Evolutionary conservation across 2,888 invertebrate genomes (phyloP).

Genomic region (Aporophyla nigra): DNA sequence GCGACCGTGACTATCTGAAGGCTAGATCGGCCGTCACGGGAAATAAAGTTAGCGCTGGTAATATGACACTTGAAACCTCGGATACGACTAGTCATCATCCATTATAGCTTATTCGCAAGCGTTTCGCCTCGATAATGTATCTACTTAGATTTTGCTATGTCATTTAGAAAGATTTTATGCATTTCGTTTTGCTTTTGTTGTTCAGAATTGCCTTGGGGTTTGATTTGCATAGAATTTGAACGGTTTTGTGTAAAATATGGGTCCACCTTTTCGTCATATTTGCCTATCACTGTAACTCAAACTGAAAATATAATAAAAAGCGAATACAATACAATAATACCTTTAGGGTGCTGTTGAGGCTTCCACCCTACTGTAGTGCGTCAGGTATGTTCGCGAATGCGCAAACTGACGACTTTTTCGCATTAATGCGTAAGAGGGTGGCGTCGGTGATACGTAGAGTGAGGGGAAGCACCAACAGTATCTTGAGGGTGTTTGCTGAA

Average conservation of each 20-base stretch:
- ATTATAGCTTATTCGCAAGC: constrained; percentile 77
- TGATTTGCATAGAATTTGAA: constrained; percentile 39
- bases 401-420: no score
- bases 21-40: constrained; percentile 70
- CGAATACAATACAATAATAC: no score
- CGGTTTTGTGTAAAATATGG: not conserved
- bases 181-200: constrained; percentile 59
- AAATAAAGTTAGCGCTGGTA: constrained; percentile 77
- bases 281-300: no score
- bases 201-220: constrained; percentile 19
- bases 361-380: no score
- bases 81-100: constrained; percentile 78
- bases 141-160: constrained; percentile 72
- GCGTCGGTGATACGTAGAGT: no score
- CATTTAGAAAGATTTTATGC: constrained; percentile 68
- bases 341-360: no score
- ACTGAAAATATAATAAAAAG: no score
- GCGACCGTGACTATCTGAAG: constrained; percentile 72
- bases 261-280: no score
- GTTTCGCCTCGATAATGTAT: constrained; percentile 72
- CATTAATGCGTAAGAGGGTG: no score
- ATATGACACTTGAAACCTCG: constrained; percentile 74
- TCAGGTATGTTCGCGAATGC: no score
- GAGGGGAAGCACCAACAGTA: no score
- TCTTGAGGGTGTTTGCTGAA: no score